These are phyloP conservation scores for Neosalanx taihuensis DNA, from an alignment of 2,797 vertebrate genomes.

Conservation along the genomic window DNA sequence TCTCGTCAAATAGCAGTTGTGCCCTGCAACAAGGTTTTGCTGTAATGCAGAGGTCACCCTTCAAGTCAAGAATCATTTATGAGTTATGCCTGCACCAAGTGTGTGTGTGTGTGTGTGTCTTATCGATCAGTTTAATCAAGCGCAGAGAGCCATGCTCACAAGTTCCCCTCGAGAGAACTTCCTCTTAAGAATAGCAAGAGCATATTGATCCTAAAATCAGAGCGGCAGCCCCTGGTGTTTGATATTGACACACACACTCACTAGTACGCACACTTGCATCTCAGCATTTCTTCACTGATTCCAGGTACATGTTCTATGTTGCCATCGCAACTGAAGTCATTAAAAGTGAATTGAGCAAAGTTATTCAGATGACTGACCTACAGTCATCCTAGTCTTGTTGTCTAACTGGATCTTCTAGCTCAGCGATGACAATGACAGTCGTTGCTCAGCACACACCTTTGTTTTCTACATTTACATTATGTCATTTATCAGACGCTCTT, in stretches of 20 bases:
- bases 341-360: neutral
- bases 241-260: constrained; percentile 4
- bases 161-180: constrained; percentile 15
- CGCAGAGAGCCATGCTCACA: constrained; percentile 15
- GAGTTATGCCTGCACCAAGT: neutral
- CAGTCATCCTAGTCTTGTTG: neutral
- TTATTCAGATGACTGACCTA: neutral
- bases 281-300: no score
- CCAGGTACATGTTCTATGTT: no score
- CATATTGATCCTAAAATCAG: constrained; percentile 26
- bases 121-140: constrained; percentile 35
- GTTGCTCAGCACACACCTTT: neutral
- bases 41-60: neutral
- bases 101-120: neutral
- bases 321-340: neutral
- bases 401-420: neutral
- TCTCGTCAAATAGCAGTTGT: constrained; percentile 3
- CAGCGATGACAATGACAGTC: neutral
- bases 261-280: no score
- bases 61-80: neutral
- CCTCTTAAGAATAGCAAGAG: constrained; percentile 7
- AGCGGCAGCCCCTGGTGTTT: constrained; percentile 18
- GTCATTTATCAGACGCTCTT: neutral
- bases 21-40: neutral
- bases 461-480: neutral